Evolutionary conservation across 2,888 invertebrate genomes (phyloP), one percentile per base, ranked within the genome.

Genomic region (Drosophila anomalipes): DNA sequence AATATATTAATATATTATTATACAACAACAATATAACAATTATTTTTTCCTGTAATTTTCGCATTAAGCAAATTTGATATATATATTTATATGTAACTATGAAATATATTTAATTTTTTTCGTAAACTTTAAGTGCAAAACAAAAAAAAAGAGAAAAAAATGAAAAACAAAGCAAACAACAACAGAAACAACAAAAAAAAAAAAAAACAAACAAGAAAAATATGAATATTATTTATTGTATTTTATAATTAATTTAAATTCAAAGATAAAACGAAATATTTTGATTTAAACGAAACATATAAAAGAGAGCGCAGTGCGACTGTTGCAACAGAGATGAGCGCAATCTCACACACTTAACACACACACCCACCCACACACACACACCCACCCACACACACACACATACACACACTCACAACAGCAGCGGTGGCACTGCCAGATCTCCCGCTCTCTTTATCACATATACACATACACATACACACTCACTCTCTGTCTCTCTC

Each of bases 231-330:
- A 85, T 86, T 86, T 86, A 86, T 86, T 88, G 89, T 86, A 86
- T 76, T 86, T 85, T 86, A 82, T 83, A 86, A 88, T 88, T 82
- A 80, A 82, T 88, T 88, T 82, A 75, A 83, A 71, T 62, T 78
- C 56, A 61, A 65, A 65, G 7, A 52, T 37, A 33, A 69, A 59
- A 75, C 53, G 39, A 69, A 70, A 69, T 76, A 30, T 62, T 68
- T 73, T 74, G 66, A 52, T 71, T 76, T 70, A 53, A 77, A 77
- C 61, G 59, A 75, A 78, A 35, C 71, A 74, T 58, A 63, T 53
- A 69, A 71, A 72, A 54, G 72, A 71, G 74, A 70, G 77, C 47
- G 62, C 65, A 75, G 56, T 44, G 32, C 41, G 58, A 70, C 57
- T 56, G 65, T 56, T 66, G 19, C 77, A 65, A 67, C 53, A 77